Evolutionary conservation across 2,797 vertebrate species (phyloP).

Genomic region (Sebastes kiyomatsui): DNA sequence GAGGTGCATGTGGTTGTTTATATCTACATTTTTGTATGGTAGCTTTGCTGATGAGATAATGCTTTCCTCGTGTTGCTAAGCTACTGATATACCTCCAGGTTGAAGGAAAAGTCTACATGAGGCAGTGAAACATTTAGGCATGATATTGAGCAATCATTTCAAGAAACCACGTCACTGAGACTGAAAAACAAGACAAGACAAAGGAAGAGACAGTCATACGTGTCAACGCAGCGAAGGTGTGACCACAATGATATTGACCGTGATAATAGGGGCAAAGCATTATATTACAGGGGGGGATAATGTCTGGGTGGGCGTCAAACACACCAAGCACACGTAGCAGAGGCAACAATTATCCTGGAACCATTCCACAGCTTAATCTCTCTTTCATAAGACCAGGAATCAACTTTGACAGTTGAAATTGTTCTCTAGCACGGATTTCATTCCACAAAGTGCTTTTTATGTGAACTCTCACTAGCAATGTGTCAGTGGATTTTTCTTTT

Average conservation of each 20-base stretch:
- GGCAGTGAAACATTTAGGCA: neutral
- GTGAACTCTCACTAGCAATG: conserved; percentile 3
- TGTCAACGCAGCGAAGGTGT: conserved; percentile 35
- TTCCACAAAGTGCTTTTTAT: conserved; percentile 45
- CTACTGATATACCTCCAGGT: neutral
- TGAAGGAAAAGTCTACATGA: neutral
- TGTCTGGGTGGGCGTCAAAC: conserved; percentile 60
- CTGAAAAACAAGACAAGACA: neutral
- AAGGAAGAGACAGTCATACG: conserved; percentile 18
- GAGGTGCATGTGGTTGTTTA: conserved; percentile 1
- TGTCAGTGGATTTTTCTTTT: neutral
- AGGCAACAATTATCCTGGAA: conserved; percentile 65
- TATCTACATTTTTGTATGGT: neutral
- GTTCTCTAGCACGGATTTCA: conserved; percentile 62
- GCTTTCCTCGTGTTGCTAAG: neutral
- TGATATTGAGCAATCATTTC: neutral
- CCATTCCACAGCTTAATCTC: conserved; percentile 58
- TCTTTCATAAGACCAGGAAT: conserved; percentile 58
- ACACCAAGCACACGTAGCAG: conserved; percentile 24
- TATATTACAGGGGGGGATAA: conserved; percentile 64
- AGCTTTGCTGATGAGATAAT: neutral
- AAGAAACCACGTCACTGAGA: neutral
- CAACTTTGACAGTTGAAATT: conserved; percentile 60
- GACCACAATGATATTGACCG: conserved; percentile 38
- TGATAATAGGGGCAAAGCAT: conserved; percentile 53